Percentiles rank a stretch among this genome's conserved stretches.
Conservation (phyloP, 35 echinoderm and acorn worm genomes). For the Amphiura filiformis region DNA sequence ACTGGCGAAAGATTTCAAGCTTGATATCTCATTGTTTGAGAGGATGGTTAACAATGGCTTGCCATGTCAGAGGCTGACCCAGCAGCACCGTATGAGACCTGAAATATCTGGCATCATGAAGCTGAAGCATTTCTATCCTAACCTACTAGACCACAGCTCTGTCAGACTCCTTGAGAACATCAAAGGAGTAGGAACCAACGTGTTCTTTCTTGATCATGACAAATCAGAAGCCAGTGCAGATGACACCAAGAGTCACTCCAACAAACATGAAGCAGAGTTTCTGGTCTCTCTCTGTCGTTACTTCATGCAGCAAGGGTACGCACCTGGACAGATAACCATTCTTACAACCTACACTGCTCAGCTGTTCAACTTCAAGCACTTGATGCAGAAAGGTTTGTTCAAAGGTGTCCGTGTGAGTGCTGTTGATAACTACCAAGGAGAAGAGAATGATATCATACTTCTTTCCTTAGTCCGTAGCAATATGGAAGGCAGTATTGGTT, state of each 20-base stretch:
- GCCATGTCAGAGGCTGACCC: conserved; percentile 32
- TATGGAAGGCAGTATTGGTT: conserved; percentile 65
- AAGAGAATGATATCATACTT: conserved; percentile 98
- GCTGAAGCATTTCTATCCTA: conserved; percentile 64
- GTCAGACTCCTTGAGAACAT: conserved; percentile 51
- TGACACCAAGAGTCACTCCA: conserved; percentile 70
- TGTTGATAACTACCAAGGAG: conserved; percentile 88
- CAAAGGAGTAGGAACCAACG: conserved; percentile 55
- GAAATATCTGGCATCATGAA: conserved; percentile 72
- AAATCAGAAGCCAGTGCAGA: conserved; percentile 38
- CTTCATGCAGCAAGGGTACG: conserved; percentile 82
- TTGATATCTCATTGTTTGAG: conserved; percentile 88
- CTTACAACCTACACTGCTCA: conserved; percentile 83
- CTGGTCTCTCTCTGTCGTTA: conserved; percentile 62
- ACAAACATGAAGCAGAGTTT: conserved; percentile 71
- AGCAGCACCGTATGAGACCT: conserved; percentile 90
- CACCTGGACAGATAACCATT: conserved; percentile 75
- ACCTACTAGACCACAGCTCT: conserved; percentile 45
- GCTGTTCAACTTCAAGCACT: conserved; percentile 59
- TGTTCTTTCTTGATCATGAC: conserved; percentile 72
- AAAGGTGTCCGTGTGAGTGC: conserved; percentile 56
- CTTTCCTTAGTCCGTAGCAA: conserved; percentile 91
- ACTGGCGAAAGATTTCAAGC: conserved; percentile 55
- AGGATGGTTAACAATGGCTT: conserved; percentile 79
- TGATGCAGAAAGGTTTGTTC: conserved; percentile 63